Percentiles rank a stretch among this genome's conserved stretches.
Conservation (phyloP, 2,888 invertebrate species). For the Anodontia alba region DNA sequence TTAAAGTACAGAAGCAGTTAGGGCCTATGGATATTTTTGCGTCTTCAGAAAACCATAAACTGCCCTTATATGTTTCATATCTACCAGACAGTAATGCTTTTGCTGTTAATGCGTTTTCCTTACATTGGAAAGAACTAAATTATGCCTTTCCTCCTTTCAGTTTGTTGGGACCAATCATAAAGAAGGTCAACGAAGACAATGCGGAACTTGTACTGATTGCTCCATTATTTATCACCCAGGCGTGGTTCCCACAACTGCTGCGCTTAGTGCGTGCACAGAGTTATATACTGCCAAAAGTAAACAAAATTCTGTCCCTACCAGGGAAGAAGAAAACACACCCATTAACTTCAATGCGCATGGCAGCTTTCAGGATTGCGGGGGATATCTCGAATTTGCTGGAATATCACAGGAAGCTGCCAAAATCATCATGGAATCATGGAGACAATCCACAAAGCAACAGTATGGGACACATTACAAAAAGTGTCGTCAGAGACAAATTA, state of each 20-base stretch:
- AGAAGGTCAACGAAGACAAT: constrained; percentile 40
- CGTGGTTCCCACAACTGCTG: constrained; percentile 48
- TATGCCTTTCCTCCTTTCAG: constrained; percentile 65
- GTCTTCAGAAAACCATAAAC: constrained; percentile 25
- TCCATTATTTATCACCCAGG: constrained; percentile 51
- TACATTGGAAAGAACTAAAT: constrained; percentile 18
- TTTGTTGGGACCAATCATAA: constrained; percentile 36
- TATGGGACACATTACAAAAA: constrained; percentile 31
- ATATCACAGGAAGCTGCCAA: constrained; percentile 10
- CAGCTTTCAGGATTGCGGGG: constrained; percentile 26
- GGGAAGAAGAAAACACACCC: background rate
- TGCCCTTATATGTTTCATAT: constrained; percentile 28
- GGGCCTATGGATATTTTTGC: constrained; percentile 48
- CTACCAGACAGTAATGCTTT: constrained; percentile 45
- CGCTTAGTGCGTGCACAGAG: constrained; percentile 21
- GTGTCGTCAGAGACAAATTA: constrained; percentile 20
- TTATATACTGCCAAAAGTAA: constrained; percentile 19
- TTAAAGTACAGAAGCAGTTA: background rate
- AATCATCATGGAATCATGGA: constrained; percentile 31
- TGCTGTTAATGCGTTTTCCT: constrained; percentile 50
- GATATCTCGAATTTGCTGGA: background rate
- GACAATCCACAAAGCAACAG: constrained; percentile 35
- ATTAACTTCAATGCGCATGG: background rate
- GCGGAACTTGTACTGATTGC: constrained; percentile 34
- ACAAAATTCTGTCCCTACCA: background rate